Percentiles rank a stretch among this genome's conserved stretches.
These are phyloP conservation scores for Tortrix viridana DNA, from an alignment of 2,888 invertebrate species.

Conservation along the genomic window DNA sequence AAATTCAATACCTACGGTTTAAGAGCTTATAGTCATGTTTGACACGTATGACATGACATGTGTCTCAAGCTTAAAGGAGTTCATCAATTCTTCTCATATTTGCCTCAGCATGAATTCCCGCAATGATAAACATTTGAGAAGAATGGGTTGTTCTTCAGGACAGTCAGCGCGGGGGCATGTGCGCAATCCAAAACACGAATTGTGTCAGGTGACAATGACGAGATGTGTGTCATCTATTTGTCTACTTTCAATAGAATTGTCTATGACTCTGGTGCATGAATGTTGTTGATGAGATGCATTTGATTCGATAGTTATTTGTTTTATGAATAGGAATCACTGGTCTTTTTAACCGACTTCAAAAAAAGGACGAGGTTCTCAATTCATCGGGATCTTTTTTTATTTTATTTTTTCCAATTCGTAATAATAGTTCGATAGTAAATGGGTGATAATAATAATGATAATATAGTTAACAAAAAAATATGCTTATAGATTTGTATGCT, in stretches of 20 bases:
- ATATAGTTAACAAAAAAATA: too few relatives aligned
- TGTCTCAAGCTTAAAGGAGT: too few relatives aligned
- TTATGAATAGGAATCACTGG: not conserved
- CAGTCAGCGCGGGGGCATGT: slow-evolving; percentile 63
- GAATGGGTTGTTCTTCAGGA: slow-evolving; percentile 38
- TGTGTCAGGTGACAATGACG: slow-evolving; percentile 70
- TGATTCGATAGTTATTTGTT: slow-evolving; percentile 4
- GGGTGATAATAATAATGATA: too few relatives aligned
- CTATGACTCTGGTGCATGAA: not conserved
- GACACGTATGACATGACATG: too few relatives aligned
- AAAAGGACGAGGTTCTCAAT: too few relatives aligned
- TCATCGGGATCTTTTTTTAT: too few relatives aligned
- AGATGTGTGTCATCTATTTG: slow-evolving; percentile 58
- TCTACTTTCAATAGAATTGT: slow-evolving; percentile 58
- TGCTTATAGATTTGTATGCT: too few relatives aligned
- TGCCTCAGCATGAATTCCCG: not conserved
- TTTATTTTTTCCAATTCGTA: too few relatives aligned
- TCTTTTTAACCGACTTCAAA: too few relatives aligned
- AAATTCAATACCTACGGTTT: too few relatives aligned
- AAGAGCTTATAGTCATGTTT: too few relatives aligned
- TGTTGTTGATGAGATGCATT: not conserved
- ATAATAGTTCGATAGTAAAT: too few relatives aligned
- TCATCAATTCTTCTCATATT: not conserved
- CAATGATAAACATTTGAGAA: slow-evolving; percentile 12
- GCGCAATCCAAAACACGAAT: slow-evolving; percentile 70